Evolutionary conservation across 2,888 invertebrate genomes (phyloP).

Genomic region (Danaus chrysippus): DNA sequence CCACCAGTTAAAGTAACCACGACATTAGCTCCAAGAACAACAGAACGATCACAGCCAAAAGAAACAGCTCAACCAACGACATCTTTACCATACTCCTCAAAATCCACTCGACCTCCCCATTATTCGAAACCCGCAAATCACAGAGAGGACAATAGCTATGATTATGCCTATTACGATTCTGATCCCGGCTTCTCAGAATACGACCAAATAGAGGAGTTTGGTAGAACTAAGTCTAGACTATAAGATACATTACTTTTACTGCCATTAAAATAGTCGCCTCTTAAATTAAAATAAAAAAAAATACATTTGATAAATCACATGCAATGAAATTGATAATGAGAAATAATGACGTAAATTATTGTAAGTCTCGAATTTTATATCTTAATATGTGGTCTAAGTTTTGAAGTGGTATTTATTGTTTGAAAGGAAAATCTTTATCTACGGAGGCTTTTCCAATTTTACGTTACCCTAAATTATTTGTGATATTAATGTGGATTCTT

Average conservation of each 20-base stretch:
- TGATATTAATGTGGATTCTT: conserved; percentile 68
- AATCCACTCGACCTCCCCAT: conserved; percentile 47
- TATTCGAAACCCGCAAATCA: conserved; percentile 70
- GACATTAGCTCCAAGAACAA: conserved; percentile 42
- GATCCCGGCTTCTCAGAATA: conserved; percentile 79
- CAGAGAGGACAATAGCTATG: conserved; percentile 86
- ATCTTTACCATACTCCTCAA: conserved; percentile 34
- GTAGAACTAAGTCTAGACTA: conserved; percentile 76
- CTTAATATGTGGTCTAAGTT: neutral
- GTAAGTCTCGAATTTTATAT: no score
- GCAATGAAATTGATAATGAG: no score
- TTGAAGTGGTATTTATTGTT: neutral
- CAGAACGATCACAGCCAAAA: conserved; percentile 47
- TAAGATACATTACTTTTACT: conserved; percentile 52
- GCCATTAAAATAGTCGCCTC: conserved; percentile 75
- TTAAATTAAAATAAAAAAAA: conserved; percentile 43
- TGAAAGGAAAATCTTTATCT: conserved; percentile 34
- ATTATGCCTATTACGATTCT: conserved; percentile 91
- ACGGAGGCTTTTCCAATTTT: conserved; percentile 59
- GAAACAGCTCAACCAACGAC: conserved; percentile 41
- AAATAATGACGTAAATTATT: no score
- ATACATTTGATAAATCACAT: no score
- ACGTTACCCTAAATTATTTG: conserved; percentile 74
- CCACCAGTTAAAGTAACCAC: conserved; percentile 45
- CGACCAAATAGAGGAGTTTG: conserved; percentile 81